Percentiles rank a stretch among this genome's conserved stretches.
Evolutionary conservation across 92 coral and sea anemone species (phyloP).

Genomic region (Desmophyllum pertusum): DNA sequence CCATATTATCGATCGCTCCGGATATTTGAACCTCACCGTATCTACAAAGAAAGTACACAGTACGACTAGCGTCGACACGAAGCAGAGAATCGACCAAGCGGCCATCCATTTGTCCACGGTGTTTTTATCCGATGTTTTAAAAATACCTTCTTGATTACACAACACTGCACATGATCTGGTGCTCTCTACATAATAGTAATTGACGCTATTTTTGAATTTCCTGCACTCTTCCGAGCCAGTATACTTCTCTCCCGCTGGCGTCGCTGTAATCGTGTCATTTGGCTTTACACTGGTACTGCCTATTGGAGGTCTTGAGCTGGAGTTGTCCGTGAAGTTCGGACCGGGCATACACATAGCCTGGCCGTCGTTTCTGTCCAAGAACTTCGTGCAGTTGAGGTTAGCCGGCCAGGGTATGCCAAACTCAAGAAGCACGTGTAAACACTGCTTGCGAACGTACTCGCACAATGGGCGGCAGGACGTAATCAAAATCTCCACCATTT

Average conservation of each 20-base stretch:
- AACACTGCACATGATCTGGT: constrained; percentile 89
- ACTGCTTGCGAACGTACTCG: constrained; percentile 83
- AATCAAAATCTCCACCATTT: constrained; percentile 71
- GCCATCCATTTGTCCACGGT: constrained; percentile 94
- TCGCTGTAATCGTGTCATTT: constrained; percentile 39
- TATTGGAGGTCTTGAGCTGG: constrained; percentile 20
- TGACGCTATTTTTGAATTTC: constrained; percentile 87
- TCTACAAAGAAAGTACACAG: constrained; percentile 88
- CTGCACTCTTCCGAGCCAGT: constrained; percentile 83
- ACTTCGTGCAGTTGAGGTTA: constrained; percentile 84
- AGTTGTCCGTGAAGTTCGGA: constrained; percentile 65
- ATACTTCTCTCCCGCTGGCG: constrained; percentile 32
- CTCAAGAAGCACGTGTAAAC: constrained; percentile 81
- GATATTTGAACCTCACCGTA: constrained; percentile 87
- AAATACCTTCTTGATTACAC: constrained; percentile 93
- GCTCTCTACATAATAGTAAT: constrained; percentile 81
- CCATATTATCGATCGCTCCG: constrained; percentile 91
- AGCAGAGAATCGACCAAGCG: constrained; percentile 85
- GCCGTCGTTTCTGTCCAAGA: constrained; percentile 68
- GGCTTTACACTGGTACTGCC: background rate
- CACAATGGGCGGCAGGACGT: constrained; percentile 96
- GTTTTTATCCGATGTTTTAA: constrained; percentile 69
- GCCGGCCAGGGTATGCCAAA: constrained; percentile 92
- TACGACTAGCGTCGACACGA: constrained; percentile 77
- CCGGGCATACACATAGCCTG: constrained; percentile 94